Conservation (phyloP, 1,140 invertebrate genomes). For the Cydia fagiglandana region DNA sequence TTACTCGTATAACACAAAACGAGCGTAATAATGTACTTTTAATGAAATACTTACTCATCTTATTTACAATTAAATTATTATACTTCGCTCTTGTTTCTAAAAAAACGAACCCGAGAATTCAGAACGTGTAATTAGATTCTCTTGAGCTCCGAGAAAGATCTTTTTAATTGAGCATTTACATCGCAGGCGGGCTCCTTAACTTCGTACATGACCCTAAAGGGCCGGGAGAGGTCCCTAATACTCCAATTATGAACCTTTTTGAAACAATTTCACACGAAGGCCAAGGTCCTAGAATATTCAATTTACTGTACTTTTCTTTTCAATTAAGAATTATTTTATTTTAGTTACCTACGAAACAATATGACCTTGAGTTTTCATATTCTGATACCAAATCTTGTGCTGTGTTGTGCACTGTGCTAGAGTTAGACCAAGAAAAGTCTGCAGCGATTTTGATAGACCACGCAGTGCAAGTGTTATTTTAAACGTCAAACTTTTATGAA, state of each 20-base stretch:
- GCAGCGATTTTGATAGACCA: no score
- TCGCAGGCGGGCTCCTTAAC: background rate
- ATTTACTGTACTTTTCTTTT: background rate
- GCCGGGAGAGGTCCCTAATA: constrained; percentile 2
- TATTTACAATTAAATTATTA: no score
- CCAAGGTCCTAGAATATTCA: background rate
- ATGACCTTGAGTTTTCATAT: background rate
- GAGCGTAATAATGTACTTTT: no score
- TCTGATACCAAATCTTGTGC: no score
- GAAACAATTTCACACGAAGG: background rate
- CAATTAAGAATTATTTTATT: background rate
- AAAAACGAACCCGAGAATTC: background rate
- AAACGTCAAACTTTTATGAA: no score
- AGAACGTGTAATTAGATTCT: constrained; percentile 4
- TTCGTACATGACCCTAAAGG: constrained; percentile 1
- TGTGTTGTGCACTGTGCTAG: no score
- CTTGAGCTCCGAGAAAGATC: background rate
- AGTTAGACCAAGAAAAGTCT: no score
- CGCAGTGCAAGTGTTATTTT: no score
- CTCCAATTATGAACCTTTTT: constrained; percentile 5
- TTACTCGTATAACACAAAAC: no score
- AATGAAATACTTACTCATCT: no score
- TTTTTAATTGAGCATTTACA: background rate
- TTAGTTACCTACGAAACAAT: background rate
- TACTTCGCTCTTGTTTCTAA: background rate